Evolutionary conservation across 1,140 invertebrate species (phyloP), one percentile per base, ranked within the genome.

Genomic region (Cotesia typhae): DNA sequence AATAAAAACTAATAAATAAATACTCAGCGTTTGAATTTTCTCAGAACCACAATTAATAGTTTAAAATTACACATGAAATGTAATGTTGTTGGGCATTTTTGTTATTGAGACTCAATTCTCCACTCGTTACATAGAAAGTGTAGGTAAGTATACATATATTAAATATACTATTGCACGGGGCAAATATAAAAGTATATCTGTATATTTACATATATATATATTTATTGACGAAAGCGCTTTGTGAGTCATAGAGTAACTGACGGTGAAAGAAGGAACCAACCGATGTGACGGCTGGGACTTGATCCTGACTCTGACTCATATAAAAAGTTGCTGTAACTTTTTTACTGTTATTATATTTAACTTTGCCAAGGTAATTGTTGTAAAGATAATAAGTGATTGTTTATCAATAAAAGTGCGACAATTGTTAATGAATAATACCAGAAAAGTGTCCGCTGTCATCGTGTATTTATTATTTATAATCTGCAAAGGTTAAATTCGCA

Each of bases 291-390:
- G 53, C 7, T 57, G 53, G 53, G 41, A 47, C 41, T 47, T 10
- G 41, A 47, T 47, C 53, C 53, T 17, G 53, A 57, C 9, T 6
- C n/a, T 20, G 53, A 57, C 6, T 47, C 41, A 47, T 47, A 47
- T 6, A 47, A 47, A 47, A 47, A 47, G 41, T 47, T 47, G 10
- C 10, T 10, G 41, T 47, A 10, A 55, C 53, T 14, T 20, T 55
- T 55, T 55, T 55, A 55, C 17, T 55, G 17, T 55, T 55, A 55
- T 55, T 55, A 55, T 55, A 55, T 55, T 55, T 14, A 57, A 57
- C 4, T 17, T 57, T 20, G 14, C 14, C n/a, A 17, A 20, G n/a
- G n/a, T 57, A 17, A 20, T 57, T 57, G 53, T 57, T 57, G 53
- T 14, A 47, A 7, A 4, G n/a, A 57, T 14, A 57, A 57, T 14